Percentiles rank a stretch among this genome's conserved stretches.
phyloP scores from a whole-genome alignment of 2,113 vertebrate genomes.

The Heloderma charlesbogerti region DNA sequence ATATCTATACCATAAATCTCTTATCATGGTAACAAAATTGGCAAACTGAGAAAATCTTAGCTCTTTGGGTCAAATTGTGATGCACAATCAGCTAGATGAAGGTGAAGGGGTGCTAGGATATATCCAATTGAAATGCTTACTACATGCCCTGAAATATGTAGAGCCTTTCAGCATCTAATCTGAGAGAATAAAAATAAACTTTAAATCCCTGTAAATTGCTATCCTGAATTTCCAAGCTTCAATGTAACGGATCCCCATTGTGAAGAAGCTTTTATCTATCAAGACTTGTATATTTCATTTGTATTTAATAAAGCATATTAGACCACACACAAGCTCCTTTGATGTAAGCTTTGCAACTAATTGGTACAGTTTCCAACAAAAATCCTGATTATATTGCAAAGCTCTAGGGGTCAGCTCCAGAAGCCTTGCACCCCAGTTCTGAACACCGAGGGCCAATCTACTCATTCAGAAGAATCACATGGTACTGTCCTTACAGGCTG shows the following conservation, averaged over 20 bases:
- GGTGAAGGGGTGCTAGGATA: not conserved
- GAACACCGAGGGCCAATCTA: constrained; percentile 54
- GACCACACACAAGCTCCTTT: constrained; percentile 23
- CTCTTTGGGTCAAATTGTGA: constrained; percentile 13
- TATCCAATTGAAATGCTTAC: not conserved
- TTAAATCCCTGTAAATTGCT: not conserved
- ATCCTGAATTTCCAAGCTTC: constrained; percentile 8
- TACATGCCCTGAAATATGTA: not conserved
- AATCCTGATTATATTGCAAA: constrained; percentile 20
- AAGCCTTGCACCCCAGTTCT: constrained; percentile 19
- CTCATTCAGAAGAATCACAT: not conserved
- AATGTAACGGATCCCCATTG: constrained; percentile 2
- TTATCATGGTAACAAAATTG: not conserved
- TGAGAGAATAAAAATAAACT: constrained; percentile 40
- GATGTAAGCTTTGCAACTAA: constrained; percentile 17
- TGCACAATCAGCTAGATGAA: not conserved
- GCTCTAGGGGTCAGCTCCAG: not conserved
- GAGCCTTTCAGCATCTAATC: not conserved
- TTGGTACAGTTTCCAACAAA: constrained; percentile 8
- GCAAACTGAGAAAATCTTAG: constrained; percentile 23
- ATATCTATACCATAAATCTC: constrained; percentile 10
- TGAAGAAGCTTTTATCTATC: not conserved
- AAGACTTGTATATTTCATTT: constrained; percentile 33
- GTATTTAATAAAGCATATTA: constrained; percentile 39
- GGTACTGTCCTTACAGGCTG: not conserved